phyloP scores from a whole-genome alignment of 2,888 invertebrate genomes.

The Patella caerulea region DNA sequence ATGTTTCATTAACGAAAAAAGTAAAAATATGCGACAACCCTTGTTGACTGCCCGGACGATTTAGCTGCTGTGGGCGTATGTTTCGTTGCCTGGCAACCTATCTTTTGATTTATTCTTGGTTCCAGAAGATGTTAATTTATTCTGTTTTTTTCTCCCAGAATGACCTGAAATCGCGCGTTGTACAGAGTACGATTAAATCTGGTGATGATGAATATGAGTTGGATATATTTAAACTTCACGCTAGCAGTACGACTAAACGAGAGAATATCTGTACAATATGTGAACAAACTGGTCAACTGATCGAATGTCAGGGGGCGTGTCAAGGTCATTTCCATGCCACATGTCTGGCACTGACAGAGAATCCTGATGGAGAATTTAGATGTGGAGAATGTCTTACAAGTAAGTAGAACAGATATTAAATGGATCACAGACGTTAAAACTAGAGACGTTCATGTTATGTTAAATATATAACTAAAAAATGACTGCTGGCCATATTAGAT shows the following conservation, averaged over 20 bases:
- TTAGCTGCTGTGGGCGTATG: too few relatives aligned
- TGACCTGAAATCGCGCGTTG: conserved; percentile 21
- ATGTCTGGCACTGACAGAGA: conserved; percentile 74
- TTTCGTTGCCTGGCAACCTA: too few relatives aligned
- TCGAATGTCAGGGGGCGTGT: conserved; percentile 84
- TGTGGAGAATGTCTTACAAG: conserved; percentile 70
- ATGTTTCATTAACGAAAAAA: too few relatives aligned
- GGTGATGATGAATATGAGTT: conserved; percentile 50
- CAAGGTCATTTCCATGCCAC: conserved; percentile 80
- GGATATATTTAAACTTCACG: conserved; percentile 57
- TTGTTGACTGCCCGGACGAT: too few relatives aligned
- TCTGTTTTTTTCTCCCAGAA: conserved; percentile 15
- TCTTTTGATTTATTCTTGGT: too few relatives aligned
- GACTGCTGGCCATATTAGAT: too few relatives aligned
- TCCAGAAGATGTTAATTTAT: background rate
- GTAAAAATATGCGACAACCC: too few relatives aligned
- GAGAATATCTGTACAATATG: conserved; percentile 88
- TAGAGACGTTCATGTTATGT: too few relatives aligned
- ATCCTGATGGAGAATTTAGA: conserved; percentile 57
- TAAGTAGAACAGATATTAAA: conserved; percentile 31
- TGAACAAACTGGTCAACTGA: conserved; percentile 76
- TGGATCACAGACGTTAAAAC: too few relatives aligned
- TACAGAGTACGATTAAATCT: conserved; percentile 21
- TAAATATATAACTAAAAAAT: too few relatives aligned
- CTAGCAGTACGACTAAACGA: conserved; percentile 53